phyloP scores from a whole-genome alignment of 2,888 invertebrate species.

The Gnatocerus cornutus region DNA sequence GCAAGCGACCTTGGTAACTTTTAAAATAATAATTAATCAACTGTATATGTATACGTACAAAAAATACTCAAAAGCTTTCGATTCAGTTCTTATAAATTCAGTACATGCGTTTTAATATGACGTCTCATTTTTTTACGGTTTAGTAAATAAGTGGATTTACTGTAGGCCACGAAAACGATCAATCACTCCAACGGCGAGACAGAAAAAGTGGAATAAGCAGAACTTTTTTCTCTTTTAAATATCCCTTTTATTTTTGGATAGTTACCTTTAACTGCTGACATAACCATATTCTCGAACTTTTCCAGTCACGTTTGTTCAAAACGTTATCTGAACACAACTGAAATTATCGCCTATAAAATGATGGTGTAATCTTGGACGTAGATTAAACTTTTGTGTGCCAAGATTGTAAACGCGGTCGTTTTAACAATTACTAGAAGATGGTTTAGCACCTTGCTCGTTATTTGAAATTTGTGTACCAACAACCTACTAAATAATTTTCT shows the following conservation, averaged over 20 bases:
- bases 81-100: too few species aligned
- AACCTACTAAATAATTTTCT: too few species aligned
- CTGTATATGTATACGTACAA: too few species aligned
- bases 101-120: too few species aligned
- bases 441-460: not conserved
- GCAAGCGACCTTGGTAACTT: slow-evolving; percentile 1
- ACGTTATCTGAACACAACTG: slow-evolving; percentile 7
- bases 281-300: slow-evolving; percentile 6
- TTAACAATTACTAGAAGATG: not conserved
- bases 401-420: not conserved
- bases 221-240: not conserved
- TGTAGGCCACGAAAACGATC: too few species aligned
- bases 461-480: too few species aligned
- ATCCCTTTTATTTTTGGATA: not conserved
- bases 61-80: too few species aligned
- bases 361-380: not conserved
- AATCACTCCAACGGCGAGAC: too few species aligned
- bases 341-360: slow-evolving; percentile 11
- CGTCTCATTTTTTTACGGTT: too few species aligned
- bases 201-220: too few species aligned
- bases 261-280: not conserved
- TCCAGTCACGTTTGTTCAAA: slow-evolving; percentile 11
- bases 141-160: too few species aligned
- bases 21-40: too few species aligned
- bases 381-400: not conserved